These are phyloP conservation scores for Pteria penguin DNA, from an alignment of 2,888 invertebrate genomes.

Conservation along the genomic window DNA sequence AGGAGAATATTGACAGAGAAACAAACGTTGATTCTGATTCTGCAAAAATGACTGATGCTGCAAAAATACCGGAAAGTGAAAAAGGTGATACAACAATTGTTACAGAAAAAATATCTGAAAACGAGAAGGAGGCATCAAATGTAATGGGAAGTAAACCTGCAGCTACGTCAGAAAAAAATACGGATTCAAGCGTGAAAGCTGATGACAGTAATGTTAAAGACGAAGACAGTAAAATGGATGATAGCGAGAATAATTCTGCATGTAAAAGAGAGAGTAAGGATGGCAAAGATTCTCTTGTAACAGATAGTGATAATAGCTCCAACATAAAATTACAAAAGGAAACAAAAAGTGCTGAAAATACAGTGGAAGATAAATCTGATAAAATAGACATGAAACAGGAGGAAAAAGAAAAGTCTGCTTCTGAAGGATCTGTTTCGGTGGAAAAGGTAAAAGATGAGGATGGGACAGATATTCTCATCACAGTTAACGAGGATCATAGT, in stretches of 20 bases:
- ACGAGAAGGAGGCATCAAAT: not conserved
- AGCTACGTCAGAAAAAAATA: no score
- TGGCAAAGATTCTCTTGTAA: no score
- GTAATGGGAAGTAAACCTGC: not conserved
- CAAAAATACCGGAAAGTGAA: not conserved
- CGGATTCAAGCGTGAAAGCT: not conserved
- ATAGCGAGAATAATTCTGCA: not conserved
- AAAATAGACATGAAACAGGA: not conserved
- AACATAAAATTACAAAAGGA: not conserved
- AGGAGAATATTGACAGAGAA: not conserved
- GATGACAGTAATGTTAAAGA: not conserved
- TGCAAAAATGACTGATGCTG: not conserved
- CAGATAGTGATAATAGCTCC: not conserved
- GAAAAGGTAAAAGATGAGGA: slow-evolving; percentile 56
- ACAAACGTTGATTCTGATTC: no score
- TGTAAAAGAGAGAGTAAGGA: not conserved
- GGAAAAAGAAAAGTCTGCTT: not conserved
- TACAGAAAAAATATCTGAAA: not conserved
- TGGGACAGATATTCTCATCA: slow-evolving; percentile 54
- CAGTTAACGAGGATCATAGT: slow-evolving; percentile 48
- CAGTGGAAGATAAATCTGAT: not conserved
- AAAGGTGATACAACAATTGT: not conserved
- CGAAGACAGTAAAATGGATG: not conserved
- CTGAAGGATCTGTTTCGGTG: slow-evolving; percentile 28
- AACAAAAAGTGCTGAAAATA: slow-evolving; percentile 17